Evolutionary conservation across 64 coral and sea anemone genomes (phyloP).

Genomic region (Catalaphyllia jardinei): DNA sequence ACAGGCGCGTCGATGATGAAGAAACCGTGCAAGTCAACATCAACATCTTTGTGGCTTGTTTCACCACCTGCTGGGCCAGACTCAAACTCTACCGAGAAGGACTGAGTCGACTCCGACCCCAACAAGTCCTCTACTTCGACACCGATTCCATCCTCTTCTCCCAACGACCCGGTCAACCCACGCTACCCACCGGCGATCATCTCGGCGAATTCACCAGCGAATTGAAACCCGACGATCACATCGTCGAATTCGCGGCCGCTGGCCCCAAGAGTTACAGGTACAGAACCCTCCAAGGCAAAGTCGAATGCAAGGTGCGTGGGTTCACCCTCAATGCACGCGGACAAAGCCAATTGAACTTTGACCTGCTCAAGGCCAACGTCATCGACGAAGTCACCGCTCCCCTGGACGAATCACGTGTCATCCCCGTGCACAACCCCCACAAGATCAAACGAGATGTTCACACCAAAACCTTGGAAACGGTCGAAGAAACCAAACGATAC

Average conservation of each 20-base stretch:
- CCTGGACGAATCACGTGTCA: not conserved
- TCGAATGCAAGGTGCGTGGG: not conserved
- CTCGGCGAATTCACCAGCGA: too few species aligned
- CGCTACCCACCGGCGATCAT: too few species aligned
- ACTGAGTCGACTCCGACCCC: too few species aligned
- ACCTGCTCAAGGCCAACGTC: not conserved
- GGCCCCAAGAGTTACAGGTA: conserved; percentile 65
- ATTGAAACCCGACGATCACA: too few species aligned
- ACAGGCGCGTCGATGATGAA: not conserved
- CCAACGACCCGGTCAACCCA: too few species aligned
- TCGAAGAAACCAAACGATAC: not conserved
- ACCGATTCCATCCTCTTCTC: too few species aligned
- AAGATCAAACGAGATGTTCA: not conserved
- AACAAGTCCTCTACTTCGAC: too few species aligned
- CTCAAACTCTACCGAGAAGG: too few species aligned
- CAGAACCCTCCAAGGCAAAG: not conserved
- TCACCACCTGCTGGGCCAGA: too few species aligned
- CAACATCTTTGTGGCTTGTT: too few species aligned
- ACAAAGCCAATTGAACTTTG: not conserved
- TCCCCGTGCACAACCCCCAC: not conserved
- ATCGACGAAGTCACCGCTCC: not conserved
- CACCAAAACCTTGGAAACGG: not conserved
- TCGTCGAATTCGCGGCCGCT: too few species aligned
- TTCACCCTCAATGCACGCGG: not conserved
- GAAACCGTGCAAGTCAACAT: too few species aligned